These are phyloP conservation scores for Neoascia interrupta DNA, from an alignment of 2,888 invertebrate genomes.

Conservation along the genomic window DNA sequence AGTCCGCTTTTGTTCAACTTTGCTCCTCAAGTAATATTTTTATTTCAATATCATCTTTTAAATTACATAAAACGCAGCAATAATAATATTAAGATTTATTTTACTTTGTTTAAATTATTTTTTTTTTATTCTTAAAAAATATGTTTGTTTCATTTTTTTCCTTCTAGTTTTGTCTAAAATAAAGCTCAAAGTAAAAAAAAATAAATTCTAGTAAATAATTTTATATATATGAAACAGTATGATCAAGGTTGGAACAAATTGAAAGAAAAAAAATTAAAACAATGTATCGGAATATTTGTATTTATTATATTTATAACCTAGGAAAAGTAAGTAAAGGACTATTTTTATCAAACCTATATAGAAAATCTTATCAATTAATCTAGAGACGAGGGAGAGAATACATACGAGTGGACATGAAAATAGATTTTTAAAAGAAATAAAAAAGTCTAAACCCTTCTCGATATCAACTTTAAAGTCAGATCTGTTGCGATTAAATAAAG, in stretches of 20 bases:
- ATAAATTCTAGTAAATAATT: constrained; percentile 23
- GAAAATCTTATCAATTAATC: constrained; percentile 43
- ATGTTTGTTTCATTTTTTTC: constrained; percentile 17
- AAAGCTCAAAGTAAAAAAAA: constrained; percentile 47
- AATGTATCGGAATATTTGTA: background rate
- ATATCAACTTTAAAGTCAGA: constrained; percentile 36
- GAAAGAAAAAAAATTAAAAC: background rate
- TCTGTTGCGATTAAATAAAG: constrained; percentile 14
- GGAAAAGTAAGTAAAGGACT: constrained; percentile 1
- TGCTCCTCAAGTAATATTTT: constrained; percentile 57
- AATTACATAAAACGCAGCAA: constrained; percentile 52
- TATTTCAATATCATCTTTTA: constrained; percentile 61
- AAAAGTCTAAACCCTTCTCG: constrained; percentile 19
- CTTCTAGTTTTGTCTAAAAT: constrained; percentile 36
- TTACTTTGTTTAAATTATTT: constrained; percentile 44
- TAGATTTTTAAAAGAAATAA: constrained; percentile 35
- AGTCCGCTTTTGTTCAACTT: too few relatives aligned
- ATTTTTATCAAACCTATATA: constrained; percentile 26
- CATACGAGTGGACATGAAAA: constrained; percentile 37
- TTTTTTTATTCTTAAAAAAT: constrained; percentile 48
- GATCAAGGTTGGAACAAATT: constrained; percentile 27
- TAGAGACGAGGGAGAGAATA: constrained; percentile 15
- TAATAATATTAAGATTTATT: constrained; percentile 58
- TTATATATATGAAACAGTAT: constrained; percentile 31
- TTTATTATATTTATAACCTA: background rate